phyloP scores from a whole-genome alignment of 2,113 vertebrate species.

The Orycteropus afer region DNA sequence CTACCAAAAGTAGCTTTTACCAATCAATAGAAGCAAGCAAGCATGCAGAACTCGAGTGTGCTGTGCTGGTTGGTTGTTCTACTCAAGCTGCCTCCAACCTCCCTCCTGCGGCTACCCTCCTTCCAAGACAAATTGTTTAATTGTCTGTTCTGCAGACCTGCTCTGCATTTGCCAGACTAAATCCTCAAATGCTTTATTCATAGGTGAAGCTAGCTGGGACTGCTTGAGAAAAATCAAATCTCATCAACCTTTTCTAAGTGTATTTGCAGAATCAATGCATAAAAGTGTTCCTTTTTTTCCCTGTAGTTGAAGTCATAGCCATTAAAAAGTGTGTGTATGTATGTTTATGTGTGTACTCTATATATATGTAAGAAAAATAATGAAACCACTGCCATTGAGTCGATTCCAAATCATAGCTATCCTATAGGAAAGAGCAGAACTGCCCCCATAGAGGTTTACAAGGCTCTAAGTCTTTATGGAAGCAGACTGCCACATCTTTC shows the following conservation, averaged over 20 bases:
- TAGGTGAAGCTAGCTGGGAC: constrained; percentile 79
- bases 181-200: constrained; percentile 74
- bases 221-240: constrained; percentile 79
- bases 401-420: too few relatives aligned
- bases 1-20: not conserved
- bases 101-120: not conserved
- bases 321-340: not conserved
- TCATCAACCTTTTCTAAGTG: constrained; percentile 67
- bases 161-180: constrained; percentile 82
- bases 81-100: constrained; percentile 49
- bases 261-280: constrained; percentile 84
- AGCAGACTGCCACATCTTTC: too few relatives aligned
- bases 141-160: constrained; percentile 70
- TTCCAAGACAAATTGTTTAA: constrained; percentile 25
- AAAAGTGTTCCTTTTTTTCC: constrained; percentile 87
- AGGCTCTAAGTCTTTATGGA: too few relatives aligned
- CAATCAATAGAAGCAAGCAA: not conserved
- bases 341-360: not conserved
- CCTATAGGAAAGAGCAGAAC: too few relatives aligned
- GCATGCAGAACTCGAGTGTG: not conserved
- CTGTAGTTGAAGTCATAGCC: constrained; percentile 83
- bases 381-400: too few relatives aligned
- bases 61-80: not conserved
- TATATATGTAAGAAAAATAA: too few relatives aligned
- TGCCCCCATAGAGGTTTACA: too few relatives aligned